Base-by-base conservation (phyloP, 2,888 invertebrate species). In the Conops quadrifasciatus region DNA sequence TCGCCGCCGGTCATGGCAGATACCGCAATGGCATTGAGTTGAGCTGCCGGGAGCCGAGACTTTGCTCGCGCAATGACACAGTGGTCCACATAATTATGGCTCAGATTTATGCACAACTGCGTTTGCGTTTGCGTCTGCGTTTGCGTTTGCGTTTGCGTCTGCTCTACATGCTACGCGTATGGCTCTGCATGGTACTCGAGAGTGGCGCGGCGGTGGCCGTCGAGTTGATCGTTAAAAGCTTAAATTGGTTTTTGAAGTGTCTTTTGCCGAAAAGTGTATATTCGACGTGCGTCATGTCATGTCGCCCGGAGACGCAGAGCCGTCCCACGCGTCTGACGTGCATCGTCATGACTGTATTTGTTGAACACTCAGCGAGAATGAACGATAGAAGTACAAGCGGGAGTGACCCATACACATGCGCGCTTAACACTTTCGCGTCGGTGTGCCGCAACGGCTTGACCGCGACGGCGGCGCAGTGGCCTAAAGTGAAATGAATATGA, bases 1-100 rank as follows among this genome's bases (percentile, higher is more conserved):
- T 36, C 49, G 49, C 45, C 58, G 47, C 45, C 47, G 45, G 45
- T 58, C 51, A 51, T 51, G 36, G 28, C 21, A 51, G 19, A 21
- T 36, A 36, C 36, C 36, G 36, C 36, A 36, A 36, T 3, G 43
- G 26, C 30, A 53, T 56, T 53, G 66, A 19, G 47, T 51, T 49
- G 49, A 30, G n/a, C 19, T 13, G 47, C n/a, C 36, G 36, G 36
- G 36, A 36, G 36, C 36, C 36, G 9, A 4, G 30, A 21, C 43
- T 5, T 2, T 4, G 65, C 30, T 65, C 13, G 36, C 36, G 21
- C 36, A 56, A 67, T 68, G 68, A 68, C 68, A 60, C 68, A 68
- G 36, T 68, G 60, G 13, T 68, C 68, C 30, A 68, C 51, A 62
- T 67, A 45, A 26, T 30, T 51, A 59, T 28, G 13, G 36, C 24